Conservation (phyloP, 30 jellyfish, hydroid and myxozoan genomes). For the Chrysaora quinquecirrha region DNA sequence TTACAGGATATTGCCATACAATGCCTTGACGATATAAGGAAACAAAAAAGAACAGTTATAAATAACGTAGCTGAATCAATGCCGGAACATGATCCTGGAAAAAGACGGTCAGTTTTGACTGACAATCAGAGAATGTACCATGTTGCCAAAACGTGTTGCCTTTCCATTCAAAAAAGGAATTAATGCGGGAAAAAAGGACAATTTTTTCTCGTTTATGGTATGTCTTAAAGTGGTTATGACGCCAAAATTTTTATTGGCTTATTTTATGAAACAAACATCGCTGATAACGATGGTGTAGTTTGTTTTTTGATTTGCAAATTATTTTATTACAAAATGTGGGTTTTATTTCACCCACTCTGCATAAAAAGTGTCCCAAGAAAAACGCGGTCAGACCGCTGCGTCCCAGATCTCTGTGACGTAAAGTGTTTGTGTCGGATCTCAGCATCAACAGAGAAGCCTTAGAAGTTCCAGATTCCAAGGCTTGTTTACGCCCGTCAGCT, state of each 20-base stretch:
- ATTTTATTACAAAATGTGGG: too few relatives aligned
- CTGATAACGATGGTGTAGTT: too few relatives aligned
- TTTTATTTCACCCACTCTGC: too few relatives aligned
- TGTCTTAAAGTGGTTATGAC: neutral
- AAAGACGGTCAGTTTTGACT: neutral
- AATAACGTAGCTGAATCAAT: neutral
- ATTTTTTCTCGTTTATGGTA: constrained; percentile 1
- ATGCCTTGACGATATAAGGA: neutral
- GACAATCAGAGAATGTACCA: constrained; percentile 12
- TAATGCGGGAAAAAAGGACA: neutral
- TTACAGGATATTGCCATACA: neutral
- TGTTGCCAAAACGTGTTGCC: constrained; percentile 21
- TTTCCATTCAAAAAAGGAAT: constrained; percentile 2
- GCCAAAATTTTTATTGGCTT: too few relatives aligned
- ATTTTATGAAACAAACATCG: too few relatives aligned
- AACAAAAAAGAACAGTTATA: neutral
- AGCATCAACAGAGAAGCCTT: constrained; percentile 19
- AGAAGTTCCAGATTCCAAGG: neutral
- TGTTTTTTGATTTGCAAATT: too few relatives aligned
- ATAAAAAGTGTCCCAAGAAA: too few relatives aligned
- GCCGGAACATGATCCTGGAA: constrained; percentile 3
- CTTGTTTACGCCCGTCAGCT: too few relatives aligned
- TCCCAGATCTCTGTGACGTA: too few relatives aligned
- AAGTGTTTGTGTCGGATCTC: too few relatives aligned
- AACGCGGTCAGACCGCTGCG: too few relatives aligned